Conservation (phyloP, 2,888 invertebrate species). For the Fragum whitleyi region DNA sequence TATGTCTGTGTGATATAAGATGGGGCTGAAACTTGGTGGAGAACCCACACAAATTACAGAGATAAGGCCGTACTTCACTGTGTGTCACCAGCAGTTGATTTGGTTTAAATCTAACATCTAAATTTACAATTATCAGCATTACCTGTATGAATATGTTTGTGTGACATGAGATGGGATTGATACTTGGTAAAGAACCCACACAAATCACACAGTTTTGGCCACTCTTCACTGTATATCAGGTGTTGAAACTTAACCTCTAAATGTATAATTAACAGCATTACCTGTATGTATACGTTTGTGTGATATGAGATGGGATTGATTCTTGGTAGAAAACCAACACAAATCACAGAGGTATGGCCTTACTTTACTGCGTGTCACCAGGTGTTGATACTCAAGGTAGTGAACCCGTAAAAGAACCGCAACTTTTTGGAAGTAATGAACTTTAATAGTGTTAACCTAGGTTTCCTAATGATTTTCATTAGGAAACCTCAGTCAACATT, state of each 20-base stretch:
- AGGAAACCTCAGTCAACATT: too few species aligned
- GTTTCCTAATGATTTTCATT: too few species aligned
- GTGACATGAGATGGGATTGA: conserved; percentile 89
- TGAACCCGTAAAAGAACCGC: too few species aligned
- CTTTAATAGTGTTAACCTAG: too few species aligned
- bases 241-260: too few species aligned
- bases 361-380: conserved; percentile 87
- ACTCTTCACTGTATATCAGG: conserved; percentile 87
- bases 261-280: too few species aligned
- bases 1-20: conserved; percentile 89
- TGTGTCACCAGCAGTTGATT: conserved; percentile 88
- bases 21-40: conserved; percentile 89
- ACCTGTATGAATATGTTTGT: conserved; percentile 89
- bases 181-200: conserved; percentile 90
- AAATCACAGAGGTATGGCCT: conserved; percentile 89
- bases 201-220: conserved; percentile 89
- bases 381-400: too few species aligned
- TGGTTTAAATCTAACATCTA: too few species aligned
- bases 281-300: conserved; percentile 89
- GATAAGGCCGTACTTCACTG: conserved; percentile 87
- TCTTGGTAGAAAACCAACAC: conserved; percentile 90
- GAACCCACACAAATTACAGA: conserved; percentile 90
- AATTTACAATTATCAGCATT: too few species aligned
- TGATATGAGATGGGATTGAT: conserved; percentile 89
- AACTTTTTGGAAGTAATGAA: too few species aligned